A percentile compares a stretch with the other conserved stretches of the same genome.
Conservation (phyloP, 2,888 invertebrate species). For the Shargacucullia verbasci region DNA sequence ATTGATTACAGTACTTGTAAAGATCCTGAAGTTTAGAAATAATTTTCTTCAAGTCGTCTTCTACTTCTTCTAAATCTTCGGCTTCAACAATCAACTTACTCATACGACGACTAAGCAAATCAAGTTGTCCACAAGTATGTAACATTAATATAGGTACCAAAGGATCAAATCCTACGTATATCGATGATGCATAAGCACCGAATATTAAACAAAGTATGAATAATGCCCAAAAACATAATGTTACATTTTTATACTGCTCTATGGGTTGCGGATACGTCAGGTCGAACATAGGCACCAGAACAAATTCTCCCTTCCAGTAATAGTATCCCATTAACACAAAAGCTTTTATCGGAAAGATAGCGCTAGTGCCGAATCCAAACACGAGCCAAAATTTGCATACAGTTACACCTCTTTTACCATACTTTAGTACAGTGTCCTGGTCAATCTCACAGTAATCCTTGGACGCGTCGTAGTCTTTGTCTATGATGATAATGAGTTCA, state of each 20-base stretch:
- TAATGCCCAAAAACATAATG: constrained; percentile 54
- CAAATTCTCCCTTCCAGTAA: constrained; percentile 61
- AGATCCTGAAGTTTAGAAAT: constrained; percentile 70
- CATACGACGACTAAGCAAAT: constrained; percentile 69
- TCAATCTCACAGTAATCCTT: constrained; percentile 60
- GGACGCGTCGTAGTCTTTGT: constrained; percentile 68
- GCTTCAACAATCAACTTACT: constrained; percentile 59
- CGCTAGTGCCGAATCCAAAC: constrained; percentile 55
- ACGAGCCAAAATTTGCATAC: constrained; percentile 70
- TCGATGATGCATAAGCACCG: constrained; percentile 60
- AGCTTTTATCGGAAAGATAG: constrained; percentile 71
- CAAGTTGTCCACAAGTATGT: constrained; percentile 76
- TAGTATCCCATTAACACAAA: constrained; percentile 65
- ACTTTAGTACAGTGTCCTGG: constrained; percentile 61
- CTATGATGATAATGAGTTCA: constrained; percentile 61
- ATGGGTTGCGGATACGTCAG: constrained; percentile 65
- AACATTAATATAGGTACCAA: constrained; percentile 77
- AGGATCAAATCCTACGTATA: constrained; percentile 77
- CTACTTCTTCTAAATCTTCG: constrained; percentile 53
- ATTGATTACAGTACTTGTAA: no score
- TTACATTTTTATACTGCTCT: constrained; percentile 62
- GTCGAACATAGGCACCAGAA: constrained; percentile 70
- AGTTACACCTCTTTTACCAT: constrained; percentile 62
- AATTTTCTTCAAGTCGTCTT: constrained; percentile 65
- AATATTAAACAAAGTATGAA: constrained; percentile 60